Evolutionary conservation across 2,113 vertebrate species (phyloP).

Genomic region (Cyanoderma ruficeps): DNA sequence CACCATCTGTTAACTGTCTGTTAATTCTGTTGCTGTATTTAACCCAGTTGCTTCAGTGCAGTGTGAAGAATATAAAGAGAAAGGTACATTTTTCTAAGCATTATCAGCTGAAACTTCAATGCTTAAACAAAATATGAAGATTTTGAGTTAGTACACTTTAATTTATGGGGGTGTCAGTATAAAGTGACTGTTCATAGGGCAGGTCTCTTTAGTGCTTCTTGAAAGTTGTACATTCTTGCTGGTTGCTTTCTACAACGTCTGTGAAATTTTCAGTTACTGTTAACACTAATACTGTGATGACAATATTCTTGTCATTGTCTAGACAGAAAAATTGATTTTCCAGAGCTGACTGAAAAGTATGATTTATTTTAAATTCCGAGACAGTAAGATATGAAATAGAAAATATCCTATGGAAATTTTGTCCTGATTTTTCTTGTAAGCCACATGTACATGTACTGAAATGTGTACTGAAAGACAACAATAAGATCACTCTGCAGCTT

Average conservation of each 20-base stretch:
- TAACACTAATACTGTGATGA: not conserved
- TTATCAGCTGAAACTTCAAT: not conserved
- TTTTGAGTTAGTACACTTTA: not conserved
- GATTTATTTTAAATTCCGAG: not conserved
- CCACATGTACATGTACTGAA: rapidly evolving
- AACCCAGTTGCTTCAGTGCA: not conserved
- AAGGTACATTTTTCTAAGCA: not conserved
- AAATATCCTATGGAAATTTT: not conserved
- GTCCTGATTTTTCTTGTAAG: not conserved
- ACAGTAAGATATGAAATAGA: not conserved
- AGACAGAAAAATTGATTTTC: constrained; percentile 46
- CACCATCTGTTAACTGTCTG: not conserved
- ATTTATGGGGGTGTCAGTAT: not conserved
- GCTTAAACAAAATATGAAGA: not conserved
- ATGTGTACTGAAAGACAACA: not conserved
- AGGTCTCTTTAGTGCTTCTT: not conserved
- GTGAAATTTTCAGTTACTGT: not conserved
- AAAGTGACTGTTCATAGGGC: not conserved
- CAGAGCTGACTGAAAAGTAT: not conserved
- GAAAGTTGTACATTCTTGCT: not conserved
- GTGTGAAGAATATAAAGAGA: not conserved
- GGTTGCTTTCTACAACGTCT: not conserved
- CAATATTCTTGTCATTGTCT: constrained; percentile 36
- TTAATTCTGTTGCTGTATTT: not conserved
- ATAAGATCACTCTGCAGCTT: not conserved